Evolutionary conservation across 2,888 invertebrate genomes (phyloP).

Genomic region (Zele albiditarsus): DNA sequence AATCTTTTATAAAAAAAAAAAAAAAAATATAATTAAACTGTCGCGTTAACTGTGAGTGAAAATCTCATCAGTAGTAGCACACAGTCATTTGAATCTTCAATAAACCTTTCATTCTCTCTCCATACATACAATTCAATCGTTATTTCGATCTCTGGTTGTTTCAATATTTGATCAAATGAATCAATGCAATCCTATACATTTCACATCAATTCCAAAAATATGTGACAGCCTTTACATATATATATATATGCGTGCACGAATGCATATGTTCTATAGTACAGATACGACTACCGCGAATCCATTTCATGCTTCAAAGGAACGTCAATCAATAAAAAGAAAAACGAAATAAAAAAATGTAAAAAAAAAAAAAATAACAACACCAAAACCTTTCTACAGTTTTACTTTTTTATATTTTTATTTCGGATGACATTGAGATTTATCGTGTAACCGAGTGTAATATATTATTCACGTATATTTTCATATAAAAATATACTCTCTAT

Average conservation of each 20-base stretch:
- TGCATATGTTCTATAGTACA: background rate
- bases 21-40: constrained; percentile 25
- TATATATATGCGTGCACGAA: background rate
- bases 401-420: background rate
- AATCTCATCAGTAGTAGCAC: background rate
- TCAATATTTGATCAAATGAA: constrained; percentile 23
- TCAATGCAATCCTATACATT: background rate
- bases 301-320: constrained; percentile 23
- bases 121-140: background rate
- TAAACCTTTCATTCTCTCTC: background rate
- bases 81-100: constrained; percentile 13
- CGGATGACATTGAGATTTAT: background rate
- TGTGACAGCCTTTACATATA: background rate
- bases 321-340: constrained; percentile 10
- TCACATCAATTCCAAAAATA: constrained; percentile 7
- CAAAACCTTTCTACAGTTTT: background rate
- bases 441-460: background rate
- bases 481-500: background rate
- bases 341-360: background rate
- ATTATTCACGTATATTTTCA: constrained; percentile 5
- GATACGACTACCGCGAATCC: constrained; percentile 12
- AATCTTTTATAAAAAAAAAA: background rate
- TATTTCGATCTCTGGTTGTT: background rate
- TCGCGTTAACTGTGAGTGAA: background rate
- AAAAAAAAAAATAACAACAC: background rate